phyloP scores from a whole-genome alignment of 2,113 vertebrate genomes.

The Egretta garzetta region DNA sequence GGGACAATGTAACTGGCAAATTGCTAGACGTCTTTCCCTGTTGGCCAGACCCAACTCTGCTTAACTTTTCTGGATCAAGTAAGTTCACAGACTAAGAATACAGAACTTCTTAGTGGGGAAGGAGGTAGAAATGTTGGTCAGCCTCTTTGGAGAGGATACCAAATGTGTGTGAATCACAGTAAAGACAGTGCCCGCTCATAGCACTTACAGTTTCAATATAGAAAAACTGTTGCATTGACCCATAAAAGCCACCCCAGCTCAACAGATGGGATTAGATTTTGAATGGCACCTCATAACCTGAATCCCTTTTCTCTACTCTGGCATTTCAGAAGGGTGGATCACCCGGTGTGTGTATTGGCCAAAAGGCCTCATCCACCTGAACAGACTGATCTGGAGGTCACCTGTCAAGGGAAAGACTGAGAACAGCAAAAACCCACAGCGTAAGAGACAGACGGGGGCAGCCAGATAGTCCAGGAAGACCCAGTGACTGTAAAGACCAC shows the following conservation, averaged over 20 bases:
- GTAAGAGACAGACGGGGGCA: not conserved
- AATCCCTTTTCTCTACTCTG: not conserved
- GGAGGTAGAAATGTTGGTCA: not conserved
- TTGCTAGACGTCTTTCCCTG: not conserved
- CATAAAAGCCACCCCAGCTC: not conserved
- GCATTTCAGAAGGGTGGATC: not conserved
- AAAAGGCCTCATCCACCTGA: not conserved
- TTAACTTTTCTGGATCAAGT: not conserved
- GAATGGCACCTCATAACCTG: not conserved
- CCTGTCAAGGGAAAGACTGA: not conserved
- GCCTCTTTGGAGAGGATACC: not conserved
- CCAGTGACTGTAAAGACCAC: not conserved
- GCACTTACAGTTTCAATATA: not conserved
- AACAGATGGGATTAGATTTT: not conserved
- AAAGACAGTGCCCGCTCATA: not conserved
- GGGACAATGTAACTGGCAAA: not conserved
- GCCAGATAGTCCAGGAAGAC: not conserved
- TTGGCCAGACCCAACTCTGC: not conserved
- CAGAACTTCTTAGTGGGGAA: not conserved
- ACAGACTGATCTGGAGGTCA: not conserved
- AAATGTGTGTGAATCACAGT: not conserved
- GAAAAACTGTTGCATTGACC: not conserved
- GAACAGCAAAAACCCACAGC: not conserved
- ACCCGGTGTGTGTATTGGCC: not conserved
- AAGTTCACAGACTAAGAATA: not conserved